Base-by-base conservation (phyloP, 2,888 invertebrate genomes). In the Eugnorisma glareosa region DNA sequence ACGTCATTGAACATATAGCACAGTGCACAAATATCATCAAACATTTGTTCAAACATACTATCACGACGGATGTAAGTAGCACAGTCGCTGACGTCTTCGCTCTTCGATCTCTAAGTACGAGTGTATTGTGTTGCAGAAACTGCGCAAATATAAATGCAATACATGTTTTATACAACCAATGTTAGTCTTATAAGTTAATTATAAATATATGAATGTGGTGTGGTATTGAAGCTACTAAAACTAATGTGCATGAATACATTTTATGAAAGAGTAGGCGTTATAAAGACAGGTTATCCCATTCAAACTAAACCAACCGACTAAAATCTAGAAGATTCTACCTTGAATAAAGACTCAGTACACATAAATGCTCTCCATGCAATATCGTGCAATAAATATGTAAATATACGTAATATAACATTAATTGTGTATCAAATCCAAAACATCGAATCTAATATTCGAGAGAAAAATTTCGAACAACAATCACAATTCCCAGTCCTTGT, bases 91-190 rank as follows among this genome's bases (percentile, higher is more conserved):
- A 78, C 94, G 93, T 88, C 94, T 92, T 89, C 94, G 91, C 91
- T 95, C 95, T 90, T 96, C 94, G 85, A 96, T 93, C 89, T 94
- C 95, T 96, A 96, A 94, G 96, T 96, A 96, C 93, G 96, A 95
- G 94, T 96, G 96, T 93, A 95, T 95, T 95, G 96, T 94, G 93
- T 95, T 93, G 96, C 94, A 94, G 96, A 92, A 94, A 94, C 96
- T 96, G 96, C 93, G 92, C 88, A 95, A 94, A 95, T 93, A 93
- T 91, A 94, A 95, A 94, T 91, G 86, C 89, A 90, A 90, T 86
- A 90, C 48, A 87, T 84, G 79, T 86, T 86, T 88, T 90, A 90
- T 78, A 89, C 82, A 86, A 82, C 78, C 81, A 81, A 82, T 86
- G 89, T 93, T 93, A 92, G 89, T 91, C 68, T 90, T 81, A 81